Evolutionary conservation across 2,113 vertebrate species (phyloP).

Genomic region (Phainopepla nitens): DNA sequence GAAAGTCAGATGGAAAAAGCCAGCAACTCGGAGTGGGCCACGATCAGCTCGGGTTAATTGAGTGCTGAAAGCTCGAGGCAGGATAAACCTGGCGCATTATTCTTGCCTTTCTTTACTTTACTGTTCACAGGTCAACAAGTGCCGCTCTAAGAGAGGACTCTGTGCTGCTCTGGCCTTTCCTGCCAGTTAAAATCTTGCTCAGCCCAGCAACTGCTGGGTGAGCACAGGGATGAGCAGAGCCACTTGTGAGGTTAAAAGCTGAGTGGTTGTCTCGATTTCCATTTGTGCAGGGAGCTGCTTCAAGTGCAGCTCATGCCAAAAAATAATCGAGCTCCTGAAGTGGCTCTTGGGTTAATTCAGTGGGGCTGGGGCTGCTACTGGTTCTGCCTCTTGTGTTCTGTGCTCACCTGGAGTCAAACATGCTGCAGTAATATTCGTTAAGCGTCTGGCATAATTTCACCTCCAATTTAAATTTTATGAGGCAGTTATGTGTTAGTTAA

Average conservation of each 20-base stretch:
- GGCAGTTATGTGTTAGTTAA: constrained; percentile 25
- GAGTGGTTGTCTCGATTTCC: background rate
- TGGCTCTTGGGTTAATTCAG: background rate
- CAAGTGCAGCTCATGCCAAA: background rate
- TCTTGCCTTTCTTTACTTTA: background rate
- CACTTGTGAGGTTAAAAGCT: accelerated
- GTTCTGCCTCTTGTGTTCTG: background rate
- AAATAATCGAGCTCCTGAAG: background rate
- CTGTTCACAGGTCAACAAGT: background rate
- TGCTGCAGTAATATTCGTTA: background rate
- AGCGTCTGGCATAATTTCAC: background rate
- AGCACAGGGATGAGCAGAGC: background rate
- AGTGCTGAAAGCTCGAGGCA: background rate
- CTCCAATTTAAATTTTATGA: constrained; percentile 26
- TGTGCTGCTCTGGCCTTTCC: background rate
- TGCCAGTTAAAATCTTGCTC: accelerated
- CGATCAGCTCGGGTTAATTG: background rate
- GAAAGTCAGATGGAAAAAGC: background rate
- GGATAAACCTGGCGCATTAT: background rate
- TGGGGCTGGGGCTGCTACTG: background rate
- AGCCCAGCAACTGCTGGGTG: background rate
- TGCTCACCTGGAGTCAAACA: background rate
- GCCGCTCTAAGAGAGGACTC: background rate
- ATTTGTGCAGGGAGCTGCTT: background rate
- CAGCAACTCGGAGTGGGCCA: background rate